A percentile compares a stretch with the other conserved stretches of the same genome.
These are phyloP conservation scores for Xenus cinereus DNA, from an alignment of 2,113 vertebrate genomes.

Conservation along the genomic window DNA sequence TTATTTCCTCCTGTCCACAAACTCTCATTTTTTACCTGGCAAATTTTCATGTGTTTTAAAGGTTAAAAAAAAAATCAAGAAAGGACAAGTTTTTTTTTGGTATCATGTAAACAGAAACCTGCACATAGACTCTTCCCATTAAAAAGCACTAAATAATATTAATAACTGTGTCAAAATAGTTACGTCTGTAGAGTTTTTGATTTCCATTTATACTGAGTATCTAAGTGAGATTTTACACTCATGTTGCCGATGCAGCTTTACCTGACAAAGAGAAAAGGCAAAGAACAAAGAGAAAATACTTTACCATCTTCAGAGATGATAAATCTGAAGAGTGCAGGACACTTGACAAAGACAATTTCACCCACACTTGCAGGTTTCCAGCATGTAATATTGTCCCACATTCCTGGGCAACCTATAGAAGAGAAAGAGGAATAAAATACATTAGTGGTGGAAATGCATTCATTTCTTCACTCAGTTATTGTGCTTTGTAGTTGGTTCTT, in stretches of 20 bases:
- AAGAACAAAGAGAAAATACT: not conserved
- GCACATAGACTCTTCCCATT: not conserved
- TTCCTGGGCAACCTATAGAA: slow-evolving; percentile 83
- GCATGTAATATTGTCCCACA: slow-evolving; percentile 98
- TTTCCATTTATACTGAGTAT: not conserved
- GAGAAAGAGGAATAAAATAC: not conserved
- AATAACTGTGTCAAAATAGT: not conserved
- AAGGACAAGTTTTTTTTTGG: not conserved
- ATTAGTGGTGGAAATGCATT: not conserved
- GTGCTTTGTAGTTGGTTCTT: accelerated
- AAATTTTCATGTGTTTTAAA: not conserved
- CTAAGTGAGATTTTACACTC: not conserved
- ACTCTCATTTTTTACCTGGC: not conserved
- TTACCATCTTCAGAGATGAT: slow-evolving; percentile 89
- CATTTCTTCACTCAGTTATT: not conserved
- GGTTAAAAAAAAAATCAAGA: not conserved
- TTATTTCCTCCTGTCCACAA: not conserved
- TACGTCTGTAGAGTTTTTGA: not conserved
- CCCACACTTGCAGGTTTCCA: slow-evolving; percentile 88
- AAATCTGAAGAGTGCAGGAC: slow-evolving; percentile 87
- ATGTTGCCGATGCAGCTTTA: not conserved
- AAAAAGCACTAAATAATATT: not conserved
- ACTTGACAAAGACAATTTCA: slow-evolving; percentile 86
- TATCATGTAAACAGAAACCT: not conserved
- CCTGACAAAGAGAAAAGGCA: not conserved